phyloP scores from a whole-genome alignment of 2,888 invertebrate species.

The Melipona beecheii region DNA sequence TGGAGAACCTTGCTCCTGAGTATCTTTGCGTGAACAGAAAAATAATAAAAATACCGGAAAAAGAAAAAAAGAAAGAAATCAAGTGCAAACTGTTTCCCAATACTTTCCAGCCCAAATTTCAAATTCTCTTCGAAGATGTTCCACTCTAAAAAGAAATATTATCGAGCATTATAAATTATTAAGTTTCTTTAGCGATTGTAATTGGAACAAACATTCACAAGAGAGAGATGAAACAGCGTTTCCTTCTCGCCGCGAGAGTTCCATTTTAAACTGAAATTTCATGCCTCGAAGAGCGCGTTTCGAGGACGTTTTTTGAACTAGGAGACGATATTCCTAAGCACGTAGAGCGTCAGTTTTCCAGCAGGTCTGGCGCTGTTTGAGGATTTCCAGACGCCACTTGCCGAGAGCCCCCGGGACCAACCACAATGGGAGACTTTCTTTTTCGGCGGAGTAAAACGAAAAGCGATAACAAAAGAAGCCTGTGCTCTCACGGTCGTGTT shows the following conservation, averaged over 20 bases:
- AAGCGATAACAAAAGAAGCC: slow-evolving; percentile 51
- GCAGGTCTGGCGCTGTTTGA: slow-evolving; percentile 50
- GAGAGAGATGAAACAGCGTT: neutral
- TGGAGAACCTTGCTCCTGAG: neutral
- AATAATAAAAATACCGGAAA: neutral
- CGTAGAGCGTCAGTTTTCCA: slow-evolving; percentile 50
- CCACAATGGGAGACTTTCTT: slow-evolving; percentile 63
- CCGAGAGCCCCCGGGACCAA: neutral
- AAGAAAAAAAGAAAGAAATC: neutral
- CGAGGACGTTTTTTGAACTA: slow-evolving; percentile 38
- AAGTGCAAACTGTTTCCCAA: neutral
- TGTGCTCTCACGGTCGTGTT: slow-evolving; percentile 45
- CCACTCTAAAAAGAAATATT: neutral
- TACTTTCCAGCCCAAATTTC: neutral
- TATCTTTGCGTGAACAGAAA: neutral
- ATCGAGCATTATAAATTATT: neutral
- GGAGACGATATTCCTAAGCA: slow-evolving; percentile 43
- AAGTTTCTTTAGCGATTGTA: too few relatives aligned
- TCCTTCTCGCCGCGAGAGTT: neutral
- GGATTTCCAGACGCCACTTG: slow-evolving; percentile 67
- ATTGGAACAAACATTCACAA: too few relatives aligned
- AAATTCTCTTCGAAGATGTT: neutral
- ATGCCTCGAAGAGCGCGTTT: neutral
- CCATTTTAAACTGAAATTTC: neutral
- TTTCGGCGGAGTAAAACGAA: slow-evolving; percentile 41